Base-by-base conservation (phyloP, 2,888 invertebrate species). In the Neocrepidodera transversa region DNA sequence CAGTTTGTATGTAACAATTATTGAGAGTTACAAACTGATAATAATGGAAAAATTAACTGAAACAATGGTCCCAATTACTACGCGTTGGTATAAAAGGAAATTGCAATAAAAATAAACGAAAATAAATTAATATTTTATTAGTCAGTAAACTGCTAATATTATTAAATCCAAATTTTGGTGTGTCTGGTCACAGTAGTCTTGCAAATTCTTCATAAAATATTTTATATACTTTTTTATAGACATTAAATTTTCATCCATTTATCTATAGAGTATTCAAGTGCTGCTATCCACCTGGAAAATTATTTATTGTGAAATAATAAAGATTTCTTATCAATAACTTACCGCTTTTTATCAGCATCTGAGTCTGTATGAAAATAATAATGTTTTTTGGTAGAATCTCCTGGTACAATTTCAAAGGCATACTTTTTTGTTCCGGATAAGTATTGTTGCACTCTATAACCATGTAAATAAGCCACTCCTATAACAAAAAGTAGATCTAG, bases 271-370 rank as follows among this genome's bases (percentile, higher is more conserved):
- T 94, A 95, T 79, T 95, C 95, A 76, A 95, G 81, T 61, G 95
- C 95, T 63, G 95, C 93, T 79, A 95, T 86, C 95, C 95, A 96
- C 73, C 95, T 95, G 81, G 14, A 83, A 85, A 69, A 60, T 70
- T 74, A 66, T 69, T 51, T 20, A n/a, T n/a, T 35, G 42, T 17
- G 11, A 28, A 32, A 51, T 16, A 14, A 36, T 16, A 18, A 17
- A 42, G 8, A 13, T 36, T 10, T 13, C 13, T 11, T 23, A 23
- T 23, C 23, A 3, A n/a, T n/a, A 28, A 57, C 68, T 71, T 76
- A 95, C 96, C 95, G 88, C 82, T 94, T 94, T 78, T 92, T 92
- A 76, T 97, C 97, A 84, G 94, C 92, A 80, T 97, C 96, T 8
- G 94, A 91, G 76, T 97, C 96, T 0, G 95, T 92, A 76, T 92